Evolutionary conservation across 2,113 vertebrate genomes (phyloP), one percentile per base, ranked within the genome.

Genomic region (Puffinus mauretanicus): DNA sequence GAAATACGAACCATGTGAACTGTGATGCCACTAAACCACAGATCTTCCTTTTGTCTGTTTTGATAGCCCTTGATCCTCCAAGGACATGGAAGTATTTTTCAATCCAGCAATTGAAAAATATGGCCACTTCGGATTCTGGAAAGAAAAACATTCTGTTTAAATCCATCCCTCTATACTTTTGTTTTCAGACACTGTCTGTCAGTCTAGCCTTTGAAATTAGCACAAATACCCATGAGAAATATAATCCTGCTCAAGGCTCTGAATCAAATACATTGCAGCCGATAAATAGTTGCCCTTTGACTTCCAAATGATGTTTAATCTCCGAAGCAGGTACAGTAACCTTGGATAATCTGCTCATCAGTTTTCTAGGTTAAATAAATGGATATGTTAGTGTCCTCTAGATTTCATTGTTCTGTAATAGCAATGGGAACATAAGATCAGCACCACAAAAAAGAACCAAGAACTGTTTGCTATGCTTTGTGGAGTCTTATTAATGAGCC

Each of bases 1-100:
- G 92, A 97, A 98, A 98, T 98, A 95, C 17, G 75, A 98, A 98
- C 97, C 98, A 98, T 97, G 97, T 98, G 98, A 96, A 92, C 86
- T 92, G 46, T 42, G 94, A 96, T 96, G 93, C 88, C 84, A 93
- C 82, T 93, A 96, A 96, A 94, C 97, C 94, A 89, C 91, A 92
- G 84, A 92, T 97, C 95, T 97, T 97, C 97, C 96, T 96, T 97
- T 96, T 97, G 95, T 97, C 97, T 98, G 97, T 98, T 98, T 98
- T 94, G 96, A 95, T 97, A 97, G 96, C 92, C 94, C 97, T 95
- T 93, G 96, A 87, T 97, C 96, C 96, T 95, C 88, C 90, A 71
- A 96, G 86, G 82, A 97, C 42, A 21, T 90, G 93, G 90, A 96
- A 93, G 90, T 86, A 93, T 95, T 95, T 97, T 94, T 94, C 83